Percentiles rank a stretch among this genome's conserved stretches.
These are phyloP conservation scores for Mythimna ferrago DNA, from an alignment of 2,888 invertebrate genomes.

Conservation along the genomic window DNA sequence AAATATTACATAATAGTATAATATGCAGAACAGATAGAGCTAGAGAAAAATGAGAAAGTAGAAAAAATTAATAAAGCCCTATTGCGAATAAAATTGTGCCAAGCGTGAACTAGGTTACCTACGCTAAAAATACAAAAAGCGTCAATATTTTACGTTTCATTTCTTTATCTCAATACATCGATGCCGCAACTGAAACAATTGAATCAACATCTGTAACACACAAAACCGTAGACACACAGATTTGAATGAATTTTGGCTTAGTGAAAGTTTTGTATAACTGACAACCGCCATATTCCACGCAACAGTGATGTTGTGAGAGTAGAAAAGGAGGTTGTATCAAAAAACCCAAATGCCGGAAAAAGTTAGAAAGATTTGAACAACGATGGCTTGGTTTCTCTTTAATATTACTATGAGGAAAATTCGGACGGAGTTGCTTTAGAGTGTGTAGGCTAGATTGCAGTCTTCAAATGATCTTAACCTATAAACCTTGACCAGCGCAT, in stretches of 20 bases:
- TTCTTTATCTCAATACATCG: background rate
- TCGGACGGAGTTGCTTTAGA: background rate
- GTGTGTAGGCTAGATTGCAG: background rate
- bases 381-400: background rate
- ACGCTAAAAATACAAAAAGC: background rate
- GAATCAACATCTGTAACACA: too few species aligned
- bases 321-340: slow-evolving; percentile 16
- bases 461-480: slow-evolving; percentile 5
- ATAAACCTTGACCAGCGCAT: slow-evolving; percentile 13
- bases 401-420: background rate
- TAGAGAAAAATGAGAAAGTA: slow-evolving; percentile 13
- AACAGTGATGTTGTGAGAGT: slow-evolving; percentile 3
- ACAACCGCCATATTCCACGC: slow-evolving; percentile 9
- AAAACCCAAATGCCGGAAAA: background rate
- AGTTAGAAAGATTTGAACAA: background rate
- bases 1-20: background rate
- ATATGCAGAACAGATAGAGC: background rate
- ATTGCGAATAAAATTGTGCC: background rate
- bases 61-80: background rate
- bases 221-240: background rate
- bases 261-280: slow-evolving; percentile 33
- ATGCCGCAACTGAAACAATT: background rate
- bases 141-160: background rate
- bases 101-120: background rate
- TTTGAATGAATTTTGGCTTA: slow-evolving; percentile 18